Conservation (phyloP, 2,888 invertebrate genomes). For the Atethmia centrago region DNA sequence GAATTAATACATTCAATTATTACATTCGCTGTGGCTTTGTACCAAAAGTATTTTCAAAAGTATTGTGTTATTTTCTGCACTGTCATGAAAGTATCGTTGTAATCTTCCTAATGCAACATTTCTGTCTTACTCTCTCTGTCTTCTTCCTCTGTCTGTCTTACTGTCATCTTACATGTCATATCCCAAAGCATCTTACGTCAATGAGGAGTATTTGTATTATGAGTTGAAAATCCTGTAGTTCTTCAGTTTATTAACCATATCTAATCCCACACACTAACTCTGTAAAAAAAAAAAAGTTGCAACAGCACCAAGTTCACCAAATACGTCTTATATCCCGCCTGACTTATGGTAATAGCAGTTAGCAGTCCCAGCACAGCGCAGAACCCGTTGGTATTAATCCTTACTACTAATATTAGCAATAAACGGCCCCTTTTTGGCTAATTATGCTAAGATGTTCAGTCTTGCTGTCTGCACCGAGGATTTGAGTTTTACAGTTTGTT, state of each 20-base stretch:
- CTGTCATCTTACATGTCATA: background rate
- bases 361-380: constrained; percentile 74
- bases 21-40: background rate
- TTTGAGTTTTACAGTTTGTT: constrained; percentile 76
- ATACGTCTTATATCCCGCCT: constrained; percentile 35
- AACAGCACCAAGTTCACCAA: constrained; percentile 11
- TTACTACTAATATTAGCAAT: constrained; percentile 89
- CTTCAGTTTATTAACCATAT: background rate
- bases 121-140: no score
- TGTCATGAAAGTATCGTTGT: background rate
- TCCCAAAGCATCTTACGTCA: background rate
- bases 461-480: constrained; percentile 80
- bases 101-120: background rate
- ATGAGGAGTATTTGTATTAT: background rate
- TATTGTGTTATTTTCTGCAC: background rate
- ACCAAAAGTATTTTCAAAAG: background rate
- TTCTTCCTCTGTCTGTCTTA: no score
- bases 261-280: background rate
- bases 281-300: constrained; percentile 25
- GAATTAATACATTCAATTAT: no score
- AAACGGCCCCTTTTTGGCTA: constrained; percentile 87
- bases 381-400: constrained; percentile 84
- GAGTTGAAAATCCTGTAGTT: background rate
- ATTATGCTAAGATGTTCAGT: constrained; percentile 89
- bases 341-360: constrained; percentile 83